Evolutionary conservation across 2,888 invertebrate species (phyloP).

Genomic region (Aporophyla nigra): DNA sequence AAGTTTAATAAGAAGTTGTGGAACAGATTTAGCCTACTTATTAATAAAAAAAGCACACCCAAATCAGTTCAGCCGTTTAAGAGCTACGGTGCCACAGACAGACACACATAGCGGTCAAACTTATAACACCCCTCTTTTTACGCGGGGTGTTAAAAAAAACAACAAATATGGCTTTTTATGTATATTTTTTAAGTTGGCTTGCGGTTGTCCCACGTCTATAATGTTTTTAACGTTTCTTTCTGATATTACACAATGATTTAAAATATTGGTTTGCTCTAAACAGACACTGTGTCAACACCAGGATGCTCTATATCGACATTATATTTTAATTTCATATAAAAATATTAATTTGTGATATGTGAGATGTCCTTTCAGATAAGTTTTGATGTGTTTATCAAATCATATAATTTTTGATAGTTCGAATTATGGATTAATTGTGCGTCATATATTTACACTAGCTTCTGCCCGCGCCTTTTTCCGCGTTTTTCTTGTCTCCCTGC

Average conservation of each 20-base stretch:
- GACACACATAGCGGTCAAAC: too few species aligned
- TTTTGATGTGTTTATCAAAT: conserved; percentile 35
- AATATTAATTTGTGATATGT: conserved; percentile 25
- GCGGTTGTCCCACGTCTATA: background rate
- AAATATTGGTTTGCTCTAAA: background rate
- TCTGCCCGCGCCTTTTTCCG: too few species aligned
- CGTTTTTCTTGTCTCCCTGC: too few species aligned
- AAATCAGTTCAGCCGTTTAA: too few species aligned
- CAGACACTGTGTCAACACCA: conserved; percentile 8
- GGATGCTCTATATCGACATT: conserved; percentile 23
- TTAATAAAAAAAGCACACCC: too few species aligned
- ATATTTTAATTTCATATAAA: conserved; percentile 43
- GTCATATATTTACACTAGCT: conserved; percentile 1
- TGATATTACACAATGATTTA: conserved; percentile 15
- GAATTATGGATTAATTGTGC: background rate
- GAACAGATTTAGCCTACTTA: too few species aligned
- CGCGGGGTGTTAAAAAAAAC: too few species aligned
- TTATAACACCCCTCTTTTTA: too few species aligned
- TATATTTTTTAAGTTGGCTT: background rate
- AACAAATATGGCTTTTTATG: background rate
- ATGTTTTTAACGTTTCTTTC: background rate
- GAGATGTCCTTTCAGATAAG: conserved; percentile 49
- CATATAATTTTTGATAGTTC: background rate
- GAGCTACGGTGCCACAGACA: too few species aligned
- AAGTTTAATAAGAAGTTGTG: too few species aligned